These are phyloP conservation scores for Drosophila baimaii DNA, from an alignment of 1,140 invertebrate species.

Conservation along the genomic window DNA sequence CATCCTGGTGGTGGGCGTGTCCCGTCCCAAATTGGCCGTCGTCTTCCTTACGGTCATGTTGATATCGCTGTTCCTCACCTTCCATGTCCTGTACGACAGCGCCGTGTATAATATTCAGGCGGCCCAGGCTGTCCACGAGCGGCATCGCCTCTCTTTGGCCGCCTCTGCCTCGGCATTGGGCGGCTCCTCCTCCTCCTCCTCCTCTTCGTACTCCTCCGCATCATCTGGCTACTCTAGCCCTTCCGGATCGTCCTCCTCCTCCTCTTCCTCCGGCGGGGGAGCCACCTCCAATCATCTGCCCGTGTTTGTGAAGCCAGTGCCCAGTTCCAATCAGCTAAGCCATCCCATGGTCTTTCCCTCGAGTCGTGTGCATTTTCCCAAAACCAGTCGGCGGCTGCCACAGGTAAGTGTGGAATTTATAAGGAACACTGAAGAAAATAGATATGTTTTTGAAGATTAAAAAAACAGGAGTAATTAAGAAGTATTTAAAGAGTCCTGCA, in stretches of 20 bases:
- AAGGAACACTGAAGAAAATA: background rate
- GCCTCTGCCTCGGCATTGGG: slow-evolving; percentile 40
- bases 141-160: slow-evolving; percentile 70
- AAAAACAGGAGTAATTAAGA: background rate
- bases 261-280: background rate
- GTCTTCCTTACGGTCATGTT: slow-evolving; percentile 91
- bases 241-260: slow-evolving; percentile 30
- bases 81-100: slow-evolving; percentile 92
- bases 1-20: slow-evolving; percentile 91
- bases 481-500: background rate
- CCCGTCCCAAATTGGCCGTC: slow-evolving; percentile 91
- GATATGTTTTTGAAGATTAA: background rate
- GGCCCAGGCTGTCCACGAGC: slow-evolving; percentile 76
- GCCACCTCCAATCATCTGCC: slow-evolving; percentile 62
- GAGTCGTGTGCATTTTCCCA: slow-evolving; percentile 85
- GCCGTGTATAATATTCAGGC: slow-evolving; percentile 90
- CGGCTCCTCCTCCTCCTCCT: slow-evolving; percentile 5
- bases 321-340: slow-evolving; percentile 71
- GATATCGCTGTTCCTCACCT: slow-evolving; percentile 91
- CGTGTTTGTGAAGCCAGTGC: slow-evolving; percentile 71
- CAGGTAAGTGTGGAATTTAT: slow-evolving; percentile 80
- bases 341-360: slow-evolving; percentile 84
- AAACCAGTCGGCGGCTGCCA: slow-evolving; percentile 86
- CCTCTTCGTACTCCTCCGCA: slow-evolving; percentile 17
- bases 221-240: slow-evolving; percentile 26